Base-by-base conservation (phyloP, 2,797 vertebrate genomes). In the Otus scops region DNA sequence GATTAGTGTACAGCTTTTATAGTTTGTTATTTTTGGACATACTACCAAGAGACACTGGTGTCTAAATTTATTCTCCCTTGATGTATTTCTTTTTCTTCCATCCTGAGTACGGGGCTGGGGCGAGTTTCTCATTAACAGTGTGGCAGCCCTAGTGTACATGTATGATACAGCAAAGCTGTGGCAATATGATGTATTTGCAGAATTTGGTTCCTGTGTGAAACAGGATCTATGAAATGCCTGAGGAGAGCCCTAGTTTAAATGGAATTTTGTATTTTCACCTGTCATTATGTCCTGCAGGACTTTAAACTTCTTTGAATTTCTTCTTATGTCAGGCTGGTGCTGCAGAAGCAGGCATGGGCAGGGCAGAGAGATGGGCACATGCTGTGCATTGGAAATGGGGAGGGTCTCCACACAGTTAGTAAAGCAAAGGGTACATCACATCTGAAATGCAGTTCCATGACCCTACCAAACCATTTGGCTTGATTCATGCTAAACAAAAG, bases 321-420 rank as follows among this genome's bases (percentile, higher is more conserved):
- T 90, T 48, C 30, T 48, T 88, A 17, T 19, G 36, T 45, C 34
- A 21, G 73, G 28, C 78, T 53, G 91, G 39, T 1, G 16, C 61
- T 51, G 64, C 36, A 57, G 54, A 39, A 70, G 47, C 53, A 64
- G 70, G 20, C 23, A 0, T 64, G 23, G 38, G 23, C 39, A 53
- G 9, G 47, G 50, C 45, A 20, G 57, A 51, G 51, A 88, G 24
- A 28, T 7, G 38, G 81, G 65, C 19, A 26, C 32, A 15, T 0
- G 2, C 24, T 30, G 20, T 2, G 2, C 2, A 1, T 0, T 65
- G 56, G 30, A 59, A 74, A 86, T 0, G 1, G 13, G 16, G 57
- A 78, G 30, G 22, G 17, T 83, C 38, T 85, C 30, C 21, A 7
- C 21, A 28, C 12, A 65, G 48, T 53, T 59, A 78, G 78, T 32